Conservation (phyloP, 2,888 invertebrate species). For the Eulithis prunata region DNA sequence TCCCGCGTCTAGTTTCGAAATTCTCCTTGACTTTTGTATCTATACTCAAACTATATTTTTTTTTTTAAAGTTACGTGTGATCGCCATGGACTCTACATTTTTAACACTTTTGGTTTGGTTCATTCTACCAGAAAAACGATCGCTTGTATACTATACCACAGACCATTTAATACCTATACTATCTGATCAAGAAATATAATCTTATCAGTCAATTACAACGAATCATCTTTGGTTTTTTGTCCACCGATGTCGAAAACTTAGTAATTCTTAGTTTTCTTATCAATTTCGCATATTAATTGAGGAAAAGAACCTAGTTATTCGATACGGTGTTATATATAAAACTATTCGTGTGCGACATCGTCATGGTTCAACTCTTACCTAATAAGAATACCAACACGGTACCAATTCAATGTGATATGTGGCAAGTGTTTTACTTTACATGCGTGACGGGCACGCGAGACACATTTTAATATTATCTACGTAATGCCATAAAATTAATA, state of each 20-base stretch:
- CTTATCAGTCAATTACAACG: too few species aligned
- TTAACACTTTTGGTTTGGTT: background rate
- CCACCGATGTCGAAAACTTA: too few species aligned
- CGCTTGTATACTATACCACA: too few species aligned
- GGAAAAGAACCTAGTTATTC: constrained; percentile 18
- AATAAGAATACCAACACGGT: constrained; percentile 38
- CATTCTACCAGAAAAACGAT: too few species aligned
- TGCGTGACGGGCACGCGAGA: constrained; percentile 6
- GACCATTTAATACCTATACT: too few species aligned
- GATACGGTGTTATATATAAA: constrained; percentile 25
- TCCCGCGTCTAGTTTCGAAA: constrained; percentile 31
- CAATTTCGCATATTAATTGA: constrained; percentile 16
- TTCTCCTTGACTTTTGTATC: constrained; percentile 35
- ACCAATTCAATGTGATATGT: constrained; percentile 30
- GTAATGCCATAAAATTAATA: too few species aligned
- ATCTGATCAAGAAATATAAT: too few species aligned
- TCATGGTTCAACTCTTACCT: constrained; percentile 29
- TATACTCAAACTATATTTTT: background rate
- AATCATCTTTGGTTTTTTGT: too few species aligned
- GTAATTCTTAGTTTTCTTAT: constrained; percentile 5
- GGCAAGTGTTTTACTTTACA: constrained; percentile 21
- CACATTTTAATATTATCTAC: background rate
- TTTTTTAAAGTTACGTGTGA: too few species aligned
- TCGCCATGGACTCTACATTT: too few species aligned
- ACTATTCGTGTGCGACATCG: constrained; percentile 17